Percentiles rank a stretch among this genome's conserved stretches.
phyloP scores from a whole-genome alignment of 2,888 invertebrate species.

The Flabesymbios commensalis region DNA sequence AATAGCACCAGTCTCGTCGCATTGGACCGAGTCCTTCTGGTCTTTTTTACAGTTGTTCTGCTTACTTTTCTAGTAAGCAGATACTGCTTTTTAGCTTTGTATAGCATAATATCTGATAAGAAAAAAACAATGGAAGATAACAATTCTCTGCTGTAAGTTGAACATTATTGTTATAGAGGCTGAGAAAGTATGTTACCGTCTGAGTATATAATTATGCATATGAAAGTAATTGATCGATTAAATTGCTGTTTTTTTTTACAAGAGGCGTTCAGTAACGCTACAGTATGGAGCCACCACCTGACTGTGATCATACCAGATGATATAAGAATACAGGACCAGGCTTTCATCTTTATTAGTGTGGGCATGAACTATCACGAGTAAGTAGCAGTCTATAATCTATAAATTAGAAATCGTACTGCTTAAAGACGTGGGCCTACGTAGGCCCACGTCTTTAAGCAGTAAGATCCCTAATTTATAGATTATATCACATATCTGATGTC shows the following conservation, averaged over 20 bases:
- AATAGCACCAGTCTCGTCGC: too few species aligned
- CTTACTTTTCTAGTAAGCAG: too few species aligned
- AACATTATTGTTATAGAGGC: too few species aligned
- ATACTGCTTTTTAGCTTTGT: background rate
- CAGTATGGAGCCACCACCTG: conserved; percentile 1
- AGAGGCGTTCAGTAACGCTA: background rate
- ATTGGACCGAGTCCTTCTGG: too few species aligned
- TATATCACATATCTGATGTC: too few species aligned
- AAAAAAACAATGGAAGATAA: background rate
- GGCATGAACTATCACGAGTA: background rate
- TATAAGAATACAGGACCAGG: background rate
- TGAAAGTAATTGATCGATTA: background rate
- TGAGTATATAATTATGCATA: too few species aligned
- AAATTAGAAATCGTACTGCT: background rate
- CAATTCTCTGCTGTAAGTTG: too few species aligned
- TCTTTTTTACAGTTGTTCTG: too few species aligned
- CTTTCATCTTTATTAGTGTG: background rate
- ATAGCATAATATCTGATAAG: background rate
- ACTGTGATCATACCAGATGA: background rate
- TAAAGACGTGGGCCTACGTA: too few species aligned
- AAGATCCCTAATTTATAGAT: background rate
- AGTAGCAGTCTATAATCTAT: background rate
- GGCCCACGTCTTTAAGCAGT: too few species aligned
- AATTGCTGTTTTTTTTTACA: background rate
- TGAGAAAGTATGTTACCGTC: too few species aligned